These are phyloP conservation scores for Rhagoletis pomonella DNA, from an alignment of 1,140 invertebrate species.

Conservation along the genomic window DNA sequence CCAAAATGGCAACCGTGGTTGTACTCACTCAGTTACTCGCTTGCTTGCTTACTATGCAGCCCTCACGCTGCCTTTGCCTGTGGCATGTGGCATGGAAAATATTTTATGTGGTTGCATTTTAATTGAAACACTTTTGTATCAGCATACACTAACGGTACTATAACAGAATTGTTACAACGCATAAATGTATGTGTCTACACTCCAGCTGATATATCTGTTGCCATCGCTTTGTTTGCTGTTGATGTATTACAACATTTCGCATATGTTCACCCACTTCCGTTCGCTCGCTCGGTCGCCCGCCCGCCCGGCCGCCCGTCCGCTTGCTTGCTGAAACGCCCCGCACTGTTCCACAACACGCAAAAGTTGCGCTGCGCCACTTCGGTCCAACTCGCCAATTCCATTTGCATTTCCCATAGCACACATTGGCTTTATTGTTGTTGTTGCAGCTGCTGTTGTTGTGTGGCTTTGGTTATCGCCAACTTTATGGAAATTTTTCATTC, in stretches of 20 bases:
- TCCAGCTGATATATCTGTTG: conserved; percentile 21
- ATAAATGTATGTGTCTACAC: background rate
- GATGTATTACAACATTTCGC: conserved; percentile 30
- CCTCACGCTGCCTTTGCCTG: conserved; percentile 15
- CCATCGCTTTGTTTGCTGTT: conserved; percentile 23
- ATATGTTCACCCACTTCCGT: conserved; percentile 11
- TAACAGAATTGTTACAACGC: conserved; percentile 21
- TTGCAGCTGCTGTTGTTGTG: background rate
- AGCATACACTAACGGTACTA: conserved; percentile 34
- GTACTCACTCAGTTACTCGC: background rate
- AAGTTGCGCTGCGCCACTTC: background rate
- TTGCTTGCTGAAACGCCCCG: background rate
- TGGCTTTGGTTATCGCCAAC: conserved; percentile 25
- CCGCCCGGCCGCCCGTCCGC: background rate
- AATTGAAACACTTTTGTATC: conserved; percentile 39
- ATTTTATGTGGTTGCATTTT: conserved; percentile 35
- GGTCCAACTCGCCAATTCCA: conserved; percentile 11
- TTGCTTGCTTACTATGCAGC: too few relatives aligned
- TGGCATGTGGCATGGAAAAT: conserved; percentile 32
- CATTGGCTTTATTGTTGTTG: background rate
- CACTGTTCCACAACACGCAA: background rate
- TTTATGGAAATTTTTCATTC: conserved; percentile 45
- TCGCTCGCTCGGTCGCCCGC: background rate
- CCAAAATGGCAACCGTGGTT: too few relatives aligned
- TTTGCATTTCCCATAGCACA: background rate